Conservation (phyloP, 2,113 vertebrate species). For the Lonchura striata region DNA sequence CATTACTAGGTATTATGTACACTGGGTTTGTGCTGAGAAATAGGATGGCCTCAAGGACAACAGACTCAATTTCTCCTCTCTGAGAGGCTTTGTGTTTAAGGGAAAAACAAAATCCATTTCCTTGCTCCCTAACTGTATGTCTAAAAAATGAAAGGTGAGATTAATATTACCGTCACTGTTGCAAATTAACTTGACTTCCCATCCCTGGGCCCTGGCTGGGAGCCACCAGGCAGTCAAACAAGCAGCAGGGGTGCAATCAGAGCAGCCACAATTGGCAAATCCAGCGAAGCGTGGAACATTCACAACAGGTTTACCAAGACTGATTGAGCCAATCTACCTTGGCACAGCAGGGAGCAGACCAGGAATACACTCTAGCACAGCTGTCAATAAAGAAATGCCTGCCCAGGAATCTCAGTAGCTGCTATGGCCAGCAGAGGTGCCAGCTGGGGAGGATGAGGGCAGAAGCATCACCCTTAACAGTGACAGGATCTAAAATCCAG, state of each 20-base stretch:
- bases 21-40: not conserved
- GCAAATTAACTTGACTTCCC: not conserved
- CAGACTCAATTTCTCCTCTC: not conserved
- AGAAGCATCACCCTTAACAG: not conserved
- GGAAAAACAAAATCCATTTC: not conserved
- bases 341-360: not conserved
- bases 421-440: not conserved
- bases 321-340: not conserved
- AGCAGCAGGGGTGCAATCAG: not conserved
- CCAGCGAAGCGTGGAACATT: not conserved
- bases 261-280: not conserved
- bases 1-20: not conserved
- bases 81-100: not conserved
- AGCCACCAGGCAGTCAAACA: not conserved
- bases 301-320: not conserved
- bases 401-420: not conserved
- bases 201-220: not conserved
- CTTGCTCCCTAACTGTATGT: not conserved
- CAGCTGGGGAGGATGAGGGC: not conserved
- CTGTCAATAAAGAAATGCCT: not conserved
- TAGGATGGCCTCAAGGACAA: not conserved
- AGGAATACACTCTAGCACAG: not conserved
- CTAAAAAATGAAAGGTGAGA: not conserved
- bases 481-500: not conserved
- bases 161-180: not conserved